Evolutionary conservation across 2,797 vertebrate genomes (phyloP).

Genomic region (Falco naumanni): DNA sequence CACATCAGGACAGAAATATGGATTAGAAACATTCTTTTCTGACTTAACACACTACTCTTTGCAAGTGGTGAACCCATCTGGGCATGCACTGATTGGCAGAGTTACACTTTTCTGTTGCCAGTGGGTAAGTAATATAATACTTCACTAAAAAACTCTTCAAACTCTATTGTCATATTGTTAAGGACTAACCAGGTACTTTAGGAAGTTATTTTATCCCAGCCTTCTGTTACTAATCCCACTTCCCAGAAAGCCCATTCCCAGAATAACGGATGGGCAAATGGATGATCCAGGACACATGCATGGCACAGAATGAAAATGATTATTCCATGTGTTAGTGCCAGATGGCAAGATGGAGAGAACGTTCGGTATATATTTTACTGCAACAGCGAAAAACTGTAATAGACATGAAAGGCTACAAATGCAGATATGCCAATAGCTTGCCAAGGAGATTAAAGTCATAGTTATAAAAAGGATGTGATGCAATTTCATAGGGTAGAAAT

Average conservation of each 20-base stretch:
- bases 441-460: neutral
- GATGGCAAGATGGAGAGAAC: neutral
- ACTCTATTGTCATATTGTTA: neutral
- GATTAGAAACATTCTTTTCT: neutral
- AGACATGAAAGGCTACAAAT: neutral
- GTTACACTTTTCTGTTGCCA: neutral
- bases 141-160: neutral
- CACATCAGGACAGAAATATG: neutral
- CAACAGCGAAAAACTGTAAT: neutral
- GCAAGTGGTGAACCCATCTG: neutral
- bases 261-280: neutral
- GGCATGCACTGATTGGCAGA: neutral
- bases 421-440: neutral
- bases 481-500: neutral
- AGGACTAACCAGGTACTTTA: neutral
- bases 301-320: neutral
- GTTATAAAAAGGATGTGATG: neutral
- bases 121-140: neutral
- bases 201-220: neutral
- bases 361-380: neutral
- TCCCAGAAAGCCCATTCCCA: neutral
- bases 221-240: neutral
- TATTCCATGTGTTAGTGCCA: neutral
- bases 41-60: neutral
- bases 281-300: neutral